A percentile compares a stretch with the other conserved stretches of the same genome.
phyloP scores from a whole-genome alignment of 2,797 vertebrate genomes.

The Heterohyrax brucei region DNA sequence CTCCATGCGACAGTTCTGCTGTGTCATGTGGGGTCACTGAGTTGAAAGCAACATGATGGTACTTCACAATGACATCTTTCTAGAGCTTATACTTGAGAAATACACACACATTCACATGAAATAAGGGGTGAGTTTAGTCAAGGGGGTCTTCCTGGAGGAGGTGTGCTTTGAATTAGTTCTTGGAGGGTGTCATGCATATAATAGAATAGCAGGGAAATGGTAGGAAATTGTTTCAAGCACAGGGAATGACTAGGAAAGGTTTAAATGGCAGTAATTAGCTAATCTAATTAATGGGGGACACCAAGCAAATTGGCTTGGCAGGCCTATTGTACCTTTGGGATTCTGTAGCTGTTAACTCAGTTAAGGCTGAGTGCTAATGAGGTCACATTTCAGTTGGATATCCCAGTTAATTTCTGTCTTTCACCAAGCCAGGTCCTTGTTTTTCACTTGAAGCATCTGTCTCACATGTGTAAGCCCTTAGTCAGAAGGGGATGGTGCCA shows the following conservation, averaged over 20 bases:
- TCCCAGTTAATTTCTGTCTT: slow-evolving; percentile 73
- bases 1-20: background rate
- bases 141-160: slow-evolving; percentile 62
- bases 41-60: background rate
- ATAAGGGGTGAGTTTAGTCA: slow-evolving; percentile 23
- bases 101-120: background rate
- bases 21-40: background rate
- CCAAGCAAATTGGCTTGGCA: slow-evolving; percentile 72
- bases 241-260: slow-evolving; percentile 69
- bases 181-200: slow-evolving; percentile 50
- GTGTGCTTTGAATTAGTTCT: slow-evolving; percentile 33
- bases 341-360: slow-evolving; percentile 63
- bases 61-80: background rate
- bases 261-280: slow-evolving; percentile 78
- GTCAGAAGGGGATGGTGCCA: slow-evolving; percentile 4
- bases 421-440: slow-evolving; percentile 1
- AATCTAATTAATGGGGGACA: slow-evolving; percentile 74
- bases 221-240: slow-evolving; percentile 47
- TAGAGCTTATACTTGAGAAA: slow-evolving; percentile 10
- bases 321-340: slow-evolving; percentile 68
- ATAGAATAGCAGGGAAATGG: slow-evolving; percentile 34
- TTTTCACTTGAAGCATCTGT: slow-evolving; percentile 56
- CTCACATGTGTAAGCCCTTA: slow-evolving; percentile 13
- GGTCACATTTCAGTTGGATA: slow-evolving; percentile 72
- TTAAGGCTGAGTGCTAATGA: slow-evolving; percentile 75